Base-by-base conservation (phyloP, 1,140 invertebrate genomes). In the Thereuonema tuberculata region DNA sequence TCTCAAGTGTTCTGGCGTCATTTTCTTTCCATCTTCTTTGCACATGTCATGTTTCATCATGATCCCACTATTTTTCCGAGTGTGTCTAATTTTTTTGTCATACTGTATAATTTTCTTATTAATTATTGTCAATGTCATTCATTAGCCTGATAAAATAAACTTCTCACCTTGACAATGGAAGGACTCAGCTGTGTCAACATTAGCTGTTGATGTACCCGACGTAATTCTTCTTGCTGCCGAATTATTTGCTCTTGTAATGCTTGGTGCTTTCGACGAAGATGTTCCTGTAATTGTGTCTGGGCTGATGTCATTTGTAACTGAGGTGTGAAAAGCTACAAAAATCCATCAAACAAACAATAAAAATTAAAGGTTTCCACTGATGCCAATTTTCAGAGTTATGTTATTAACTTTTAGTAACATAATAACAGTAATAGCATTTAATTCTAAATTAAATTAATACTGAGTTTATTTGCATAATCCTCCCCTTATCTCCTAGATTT, bases 201-300 rank as follows among this genome's bases (percentile, higher is more conserved):
- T 26, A 93, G 74, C 68, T 91, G 88, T 68, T 92, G 87, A 23
- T 86, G 87, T 1, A 91, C 85, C 61, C 83, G 79, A 47, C 84
- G 76, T 61, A 93, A 69, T 71, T 92, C 88, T 68, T 90, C 87
- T 67, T 92, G 87, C 67, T 92, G 88, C 65, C 87, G 81, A 26
- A 86, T 80, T 59, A 92, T 91, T 63, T 88, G 77, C 66, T 87
- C 83, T 65, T 91, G 86, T 28, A 92, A 73, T 69, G 90, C 83
- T 63, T 87, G 86, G 64, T 91, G 88, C 65, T 90, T 90, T 1
- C 82, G 78, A 69, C 89, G 84, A 66, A 91, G 70, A 70, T 88
- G 84, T 66, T 84, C 84, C 71, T 85, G 81, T 47, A 84, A 73
- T 65, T 84, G 82, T 29, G 56, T 55, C 66, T 84, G 84, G 9